Percentiles rank a stretch among this genome's conserved stretches.
These are phyloP conservation scores for Lithosia quadra DNA, from an alignment of 2,888 invertebrate species.

Conservation along the genomic window DNA sequence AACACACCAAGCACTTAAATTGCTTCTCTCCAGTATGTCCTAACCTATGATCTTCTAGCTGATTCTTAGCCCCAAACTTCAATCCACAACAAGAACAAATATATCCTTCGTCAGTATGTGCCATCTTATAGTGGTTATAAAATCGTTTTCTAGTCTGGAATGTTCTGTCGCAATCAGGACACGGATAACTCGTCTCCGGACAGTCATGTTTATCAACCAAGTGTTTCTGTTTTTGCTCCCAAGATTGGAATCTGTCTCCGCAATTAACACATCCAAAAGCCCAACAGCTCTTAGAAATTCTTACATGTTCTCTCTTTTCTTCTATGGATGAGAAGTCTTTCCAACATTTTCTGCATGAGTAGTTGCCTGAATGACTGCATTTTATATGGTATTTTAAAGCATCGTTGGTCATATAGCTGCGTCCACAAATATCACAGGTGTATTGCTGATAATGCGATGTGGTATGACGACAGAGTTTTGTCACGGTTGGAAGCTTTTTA, in stretches of 20 bases:
- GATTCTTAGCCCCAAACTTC: constrained; percentile 64
- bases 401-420: constrained; percentile 69
- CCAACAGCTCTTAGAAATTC: constrained; percentile 67
- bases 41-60: constrained; percentile 75
- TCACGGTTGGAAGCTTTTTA: constrained; percentile 67
- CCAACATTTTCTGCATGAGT: constrained; percentile 75
- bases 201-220: constrained; percentile 63
- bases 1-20: constrained; percentile 78
- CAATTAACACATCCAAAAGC: constrained; percentile 70
- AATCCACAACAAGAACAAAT: constrained; percentile 70
- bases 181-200: constrained; percentile 61
- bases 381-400: constrained; percentile 73
- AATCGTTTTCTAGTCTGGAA: constrained; percentile 67
- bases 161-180: constrained; percentile 68
- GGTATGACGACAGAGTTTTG: constrained; percentile 73
- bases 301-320: constrained; percentile 66
- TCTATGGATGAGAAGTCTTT: constrained; percentile 65
- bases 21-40: constrained; percentile 83
- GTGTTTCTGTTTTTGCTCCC: constrained; percentile 75
- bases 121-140: constrained; percentile 70
- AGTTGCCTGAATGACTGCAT: constrained; percentile 67
- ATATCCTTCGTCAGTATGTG: constrained; percentile 69
- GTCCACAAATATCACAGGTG: constrained; percentile 77
- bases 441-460: constrained; percentile 71
- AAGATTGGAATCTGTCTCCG: constrained; percentile 74